Conservation (phyloP, 2,113 vertebrate genomes). For the Nibea coibor region DNA sequence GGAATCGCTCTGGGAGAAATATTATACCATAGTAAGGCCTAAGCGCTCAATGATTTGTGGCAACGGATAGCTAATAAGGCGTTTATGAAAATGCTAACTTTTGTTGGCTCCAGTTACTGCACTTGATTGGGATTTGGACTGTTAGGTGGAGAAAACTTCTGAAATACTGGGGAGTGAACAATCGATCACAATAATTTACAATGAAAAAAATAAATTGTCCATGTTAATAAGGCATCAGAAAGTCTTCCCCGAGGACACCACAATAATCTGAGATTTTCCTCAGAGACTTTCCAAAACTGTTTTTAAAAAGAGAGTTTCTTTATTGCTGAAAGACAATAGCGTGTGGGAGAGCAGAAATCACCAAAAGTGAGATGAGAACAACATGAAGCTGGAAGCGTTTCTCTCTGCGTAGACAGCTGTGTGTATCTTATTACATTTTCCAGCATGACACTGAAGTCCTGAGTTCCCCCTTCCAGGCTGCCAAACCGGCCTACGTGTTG, state of each 20-base stretch:
- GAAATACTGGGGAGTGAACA: not conserved
- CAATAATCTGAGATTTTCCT: not conserved
- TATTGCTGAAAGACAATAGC: constrained; percentile 17
- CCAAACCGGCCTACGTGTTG: constrained; percentile 69
- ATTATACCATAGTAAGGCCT: too few relatives aligned
- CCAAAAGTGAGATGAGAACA: constrained; percentile 41
- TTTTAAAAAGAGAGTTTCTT: not conserved
- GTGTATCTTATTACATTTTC: constrained; percentile 80
- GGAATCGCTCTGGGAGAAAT: not conserved
- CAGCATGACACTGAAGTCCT: constrained; percentile 65
- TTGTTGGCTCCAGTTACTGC: not conserved
- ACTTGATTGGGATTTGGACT: too few relatives aligned
- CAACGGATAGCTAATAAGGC: too few relatives aligned
- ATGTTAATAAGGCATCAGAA: not conserved
- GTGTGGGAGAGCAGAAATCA: constrained; percentile 8
- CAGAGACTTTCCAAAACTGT: not conserved
- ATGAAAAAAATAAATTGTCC: not conserved
- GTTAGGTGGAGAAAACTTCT: not conserved
- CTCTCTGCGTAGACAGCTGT: constrained; percentile 66
- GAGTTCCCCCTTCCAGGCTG: constrained; percentile 61
- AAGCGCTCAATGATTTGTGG: not conserved
- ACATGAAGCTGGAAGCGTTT: constrained; percentile 47
- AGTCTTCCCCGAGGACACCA: not conserved
- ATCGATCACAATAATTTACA: not conserved
- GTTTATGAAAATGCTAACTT: too few relatives aligned